Conservation (phyloP, 2,113 vertebrate genomes). For the Chaetodon trifascialis region DNA sequence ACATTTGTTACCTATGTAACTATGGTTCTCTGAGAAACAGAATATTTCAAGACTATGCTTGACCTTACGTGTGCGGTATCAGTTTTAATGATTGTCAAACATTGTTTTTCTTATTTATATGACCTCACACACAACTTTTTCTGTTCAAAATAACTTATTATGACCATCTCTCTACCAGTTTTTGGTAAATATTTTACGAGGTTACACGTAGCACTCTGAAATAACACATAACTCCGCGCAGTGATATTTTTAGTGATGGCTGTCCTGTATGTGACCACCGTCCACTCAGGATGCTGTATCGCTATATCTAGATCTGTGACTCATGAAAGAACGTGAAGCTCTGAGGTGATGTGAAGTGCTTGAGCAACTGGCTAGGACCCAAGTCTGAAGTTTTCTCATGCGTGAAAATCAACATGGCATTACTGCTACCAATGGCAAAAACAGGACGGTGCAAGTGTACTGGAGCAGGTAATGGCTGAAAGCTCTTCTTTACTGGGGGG, state of each 20-base stretch:
- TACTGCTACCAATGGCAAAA: constrained; percentile 61
- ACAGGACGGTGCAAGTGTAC: constrained; percentile 29
- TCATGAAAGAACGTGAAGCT: constrained; percentile 45
- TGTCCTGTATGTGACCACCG: background rate
- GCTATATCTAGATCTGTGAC: constrained; percentile 25
- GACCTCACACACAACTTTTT: background rate
- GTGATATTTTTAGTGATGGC: constrained; percentile 15
- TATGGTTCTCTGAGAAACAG: background rate
- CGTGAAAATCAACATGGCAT: constrained; percentile 72
- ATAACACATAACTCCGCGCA: background rate
- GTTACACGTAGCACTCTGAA: background rate
- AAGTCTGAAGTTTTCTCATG: constrained; percentile 58
- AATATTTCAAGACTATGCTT: background rate
- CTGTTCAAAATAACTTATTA: constrained; percentile 17
- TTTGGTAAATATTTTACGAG: background rate
- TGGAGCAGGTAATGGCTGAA: constrained; percentile 39
- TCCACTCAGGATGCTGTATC: background rate
- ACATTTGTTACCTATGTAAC: background rate
- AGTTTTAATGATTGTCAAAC: background rate
- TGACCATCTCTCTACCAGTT: background rate
- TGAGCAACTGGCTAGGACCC: constrained; percentile 57
- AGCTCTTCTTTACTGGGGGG: constrained; percentile 28
- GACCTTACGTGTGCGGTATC: background rate
- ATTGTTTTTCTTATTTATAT: background rate
- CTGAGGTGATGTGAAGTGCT: constrained; percentile 53